phyloP scores from a whole-genome alignment of 2,888 invertebrate species.

The Chymomyza caudatula region DNA sequence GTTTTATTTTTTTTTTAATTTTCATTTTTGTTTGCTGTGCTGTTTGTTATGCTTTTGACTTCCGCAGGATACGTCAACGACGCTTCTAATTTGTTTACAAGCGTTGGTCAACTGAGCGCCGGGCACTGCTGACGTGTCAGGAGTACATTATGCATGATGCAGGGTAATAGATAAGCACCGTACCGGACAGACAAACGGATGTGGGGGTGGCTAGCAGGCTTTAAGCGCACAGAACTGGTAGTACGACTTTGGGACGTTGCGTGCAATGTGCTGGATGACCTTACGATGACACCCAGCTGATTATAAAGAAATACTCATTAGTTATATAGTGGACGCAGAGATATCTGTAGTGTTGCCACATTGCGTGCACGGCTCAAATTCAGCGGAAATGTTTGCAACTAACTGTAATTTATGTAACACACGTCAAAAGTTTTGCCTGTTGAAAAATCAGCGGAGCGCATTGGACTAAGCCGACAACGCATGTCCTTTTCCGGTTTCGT shows the following conservation, averaged over 20 bases:
- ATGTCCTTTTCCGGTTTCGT: not conserved
- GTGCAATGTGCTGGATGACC: constrained; percentile 68
- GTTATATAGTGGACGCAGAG: not conserved
- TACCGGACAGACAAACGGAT: not conserved
- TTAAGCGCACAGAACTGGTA: not conserved
- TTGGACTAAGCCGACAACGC: constrained; percentile 45
- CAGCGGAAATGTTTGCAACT: constrained; percentile 67
- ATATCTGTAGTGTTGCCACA: not conserved
- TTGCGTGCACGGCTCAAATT: constrained; percentile 58
- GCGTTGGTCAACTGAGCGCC: constrained; percentile 23
- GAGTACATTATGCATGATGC: constrained; percentile 65
- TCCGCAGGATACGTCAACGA: constrained; percentile 59
- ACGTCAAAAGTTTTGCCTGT: constrained; percentile 9
- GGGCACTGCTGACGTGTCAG: constrained; percentile 49
- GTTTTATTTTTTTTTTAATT: constrained; percentile 18
- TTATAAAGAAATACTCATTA: constrained; percentile 58
- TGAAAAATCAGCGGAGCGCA: not conserved
- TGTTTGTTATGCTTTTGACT: constrained; percentile 31
- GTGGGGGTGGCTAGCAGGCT: not conserved
- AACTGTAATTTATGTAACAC: constrained; percentile 65
- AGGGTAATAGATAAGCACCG: constrained; percentile 54
- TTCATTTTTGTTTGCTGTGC: constrained; percentile 48
- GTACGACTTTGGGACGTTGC: constrained; percentile 35
- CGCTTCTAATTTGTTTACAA: constrained; percentile 67
- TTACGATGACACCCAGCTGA: constrained; percentile 74